phyloP scores from a whole-genome alignment of 2,888 invertebrate genomes.

The Cheilosia pagana region DNA sequence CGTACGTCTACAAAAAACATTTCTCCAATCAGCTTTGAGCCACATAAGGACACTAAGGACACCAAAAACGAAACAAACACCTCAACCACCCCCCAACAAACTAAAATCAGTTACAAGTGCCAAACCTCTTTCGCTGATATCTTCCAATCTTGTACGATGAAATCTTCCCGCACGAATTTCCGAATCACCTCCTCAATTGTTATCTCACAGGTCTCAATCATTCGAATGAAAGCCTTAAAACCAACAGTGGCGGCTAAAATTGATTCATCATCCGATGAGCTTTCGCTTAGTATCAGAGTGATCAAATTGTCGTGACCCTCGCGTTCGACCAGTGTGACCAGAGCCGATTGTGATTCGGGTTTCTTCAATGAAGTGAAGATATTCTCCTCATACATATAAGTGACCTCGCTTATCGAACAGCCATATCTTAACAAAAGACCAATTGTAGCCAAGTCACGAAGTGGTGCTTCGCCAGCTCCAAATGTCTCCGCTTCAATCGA shows the following conservation, averaged over 20 bases:
- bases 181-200: slow-evolving; percentile 93
- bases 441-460: slow-evolving; percentile 92
- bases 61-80: background rate
- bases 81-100: background rate
- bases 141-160: slow-evolving; percentile 92
- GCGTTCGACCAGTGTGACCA: slow-evolving; percentile 92
- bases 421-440: slow-evolving; percentile 91
- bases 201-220: slow-evolving; percentile 91
- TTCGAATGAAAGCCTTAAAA: slow-evolving; percentile 93
- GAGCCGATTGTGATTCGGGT: slow-evolving; percentile 92
- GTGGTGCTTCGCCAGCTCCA: slow-evolving; percentile 90
- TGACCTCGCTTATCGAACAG: slow-evolving; percentile 90
- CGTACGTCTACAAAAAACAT: too few relatives aligned
- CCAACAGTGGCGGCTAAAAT: slow-evolving; percentile 91
- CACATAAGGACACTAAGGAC: background rate
- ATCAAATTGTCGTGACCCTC: slow-evolving; percentile 92
- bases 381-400: slow-evolving; percentile 90
- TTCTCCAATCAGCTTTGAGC: too few relatives aligned
- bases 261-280: slow-evolving; percentile 90
- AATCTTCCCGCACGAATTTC: slow-evolving; percentile 92
- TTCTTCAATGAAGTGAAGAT: slow-evolving; percentile 91
- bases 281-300: slow-evolving; percentile 91
- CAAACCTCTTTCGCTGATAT: slow-evolving; percentile 84
- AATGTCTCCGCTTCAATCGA: slow-evolving; percentile 91
- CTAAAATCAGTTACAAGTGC: slow-evolving; percentile 37